These are phyloP conservation scores for Scarus forsteni DNA, from an alignment of 2,797 vertebrate species.

Conservation along the genomic window DNA sequence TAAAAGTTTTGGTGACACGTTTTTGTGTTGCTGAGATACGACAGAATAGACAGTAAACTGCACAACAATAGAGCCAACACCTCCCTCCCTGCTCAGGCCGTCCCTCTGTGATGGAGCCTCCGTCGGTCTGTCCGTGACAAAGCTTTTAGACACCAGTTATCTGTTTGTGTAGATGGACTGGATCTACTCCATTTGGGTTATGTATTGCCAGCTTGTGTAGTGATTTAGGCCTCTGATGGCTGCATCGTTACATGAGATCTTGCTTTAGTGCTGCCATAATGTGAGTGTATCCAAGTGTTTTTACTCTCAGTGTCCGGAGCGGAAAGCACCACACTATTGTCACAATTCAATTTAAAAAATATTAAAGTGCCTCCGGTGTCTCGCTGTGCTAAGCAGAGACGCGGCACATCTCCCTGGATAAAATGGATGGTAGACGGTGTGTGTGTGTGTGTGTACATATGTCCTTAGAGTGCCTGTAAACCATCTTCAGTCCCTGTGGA, in stretches of 20 bases:
- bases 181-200: constrained; percentile 3
- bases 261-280: constrained; percentile 25
- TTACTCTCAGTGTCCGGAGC: constrained; percentile 43
- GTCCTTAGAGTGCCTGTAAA: constrained; percentile 63
- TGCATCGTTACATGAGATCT: constrained; percentile 35
- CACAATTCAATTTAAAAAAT: constrained; percentile 63
- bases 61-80: neutral
- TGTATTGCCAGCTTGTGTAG: constrained; percentile 5
- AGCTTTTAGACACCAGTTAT: constrained; percentile 16
- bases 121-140: neutral
- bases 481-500: constrained; percentile 64
- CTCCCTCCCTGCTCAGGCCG: neutral
- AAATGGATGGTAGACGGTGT: constrained; percentile 24
- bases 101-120: neutral
- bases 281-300: constrained; percentile 28
- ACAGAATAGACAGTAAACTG: neutral
- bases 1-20: no score
- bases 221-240: constrained; percentile 17
- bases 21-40: neutral
- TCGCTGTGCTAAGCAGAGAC: constrained; percentile 41
- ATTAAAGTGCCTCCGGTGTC: constrained; percentile 65
- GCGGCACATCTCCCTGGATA: constrained; percentile 41
- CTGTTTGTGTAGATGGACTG: constrained; percentile 20
- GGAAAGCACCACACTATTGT: constrained; percentile 32
- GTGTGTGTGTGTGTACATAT: constrained; percentile 1